Conservation (phyloP, 2,797 vertebrate genomes). For the Chanos chanos region DNA sequence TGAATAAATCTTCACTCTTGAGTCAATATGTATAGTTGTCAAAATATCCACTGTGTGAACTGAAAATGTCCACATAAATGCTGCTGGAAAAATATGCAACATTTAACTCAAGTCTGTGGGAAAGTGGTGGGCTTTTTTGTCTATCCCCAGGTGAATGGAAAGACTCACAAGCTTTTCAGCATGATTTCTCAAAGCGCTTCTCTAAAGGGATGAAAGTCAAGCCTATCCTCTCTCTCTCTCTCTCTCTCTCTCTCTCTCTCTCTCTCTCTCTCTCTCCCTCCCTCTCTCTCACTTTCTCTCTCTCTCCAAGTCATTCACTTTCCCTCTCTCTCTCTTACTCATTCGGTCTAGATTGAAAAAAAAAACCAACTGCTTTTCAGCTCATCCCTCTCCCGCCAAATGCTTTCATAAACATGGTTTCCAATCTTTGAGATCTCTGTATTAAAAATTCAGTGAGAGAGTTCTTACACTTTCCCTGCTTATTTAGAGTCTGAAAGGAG, state of each 20-base stretch:
- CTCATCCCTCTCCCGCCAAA: neutral
- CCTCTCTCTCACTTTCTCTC: slow-evolving; percentile 7
- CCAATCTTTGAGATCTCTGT: slow-evolving; percentile 3
- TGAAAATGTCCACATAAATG: too few relatives aligned
- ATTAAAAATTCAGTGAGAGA: slow-evolving; percentile 30
- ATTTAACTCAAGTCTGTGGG: neutral
- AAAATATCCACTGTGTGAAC: too few relatives aligned
- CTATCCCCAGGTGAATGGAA: slow-evolving; percentile 12
- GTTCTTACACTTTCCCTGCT: slow-evolving; percentile 30
- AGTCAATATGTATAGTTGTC: too few relatives aligned
- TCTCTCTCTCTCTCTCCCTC: too few relatives aligned
- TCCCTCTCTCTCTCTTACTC: slow-evolving; percentile 6
- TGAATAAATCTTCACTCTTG: too few relatives aligned
- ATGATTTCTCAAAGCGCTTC: neutral
- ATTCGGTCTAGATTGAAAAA: slow-evolving; percentile 7
- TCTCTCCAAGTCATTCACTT: slow-evolving; percentile 8
- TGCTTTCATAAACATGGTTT: slow-evolving; percentile 18
- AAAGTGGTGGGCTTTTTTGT: neutral
- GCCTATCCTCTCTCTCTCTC: slow-evolving; percentile 1
- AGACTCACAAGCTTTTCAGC: neutral
- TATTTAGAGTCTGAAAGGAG: slow-evolving; percentile 13
- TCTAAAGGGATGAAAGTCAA: slow-evolving; percentile 8
- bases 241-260: too few relatives aligned
- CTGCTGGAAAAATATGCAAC: too few relatives aligned
- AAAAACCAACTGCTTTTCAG: slow-evolving; percentile 11